A percentile compares a stretch with the other conserved stretches of the same genome.
phyloP scores from a whole-genome alignment of 2,113 vertebrate genomes.

The Rana temporaria region DNA sequence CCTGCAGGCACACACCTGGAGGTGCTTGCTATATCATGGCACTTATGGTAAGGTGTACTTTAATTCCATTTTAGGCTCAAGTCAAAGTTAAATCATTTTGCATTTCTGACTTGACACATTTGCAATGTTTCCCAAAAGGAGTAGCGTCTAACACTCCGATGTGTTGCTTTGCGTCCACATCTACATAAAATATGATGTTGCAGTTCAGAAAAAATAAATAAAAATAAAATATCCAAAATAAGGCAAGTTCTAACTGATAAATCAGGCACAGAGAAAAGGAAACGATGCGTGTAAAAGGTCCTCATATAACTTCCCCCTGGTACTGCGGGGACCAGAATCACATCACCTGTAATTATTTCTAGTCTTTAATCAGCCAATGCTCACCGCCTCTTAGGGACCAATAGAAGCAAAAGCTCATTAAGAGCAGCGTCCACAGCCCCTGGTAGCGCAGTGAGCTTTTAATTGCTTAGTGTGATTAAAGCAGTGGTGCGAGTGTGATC shows the following conservation, averaged over 20 bases:
- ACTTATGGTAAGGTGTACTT: too few relatives aligned
- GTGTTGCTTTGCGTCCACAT: too few relatives aligned
- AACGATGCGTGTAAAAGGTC: slow-evolving; percentile 61
- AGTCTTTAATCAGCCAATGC: slow-evolving; percentile 83
- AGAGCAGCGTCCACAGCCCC: slow-evolving; percentile 90
- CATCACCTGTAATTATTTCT: slow-evolving; percentile 89
- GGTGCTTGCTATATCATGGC: too few relatives aligned
- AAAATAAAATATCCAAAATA: too few relatives aligned
- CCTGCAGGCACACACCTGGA: too few relatives aligned
- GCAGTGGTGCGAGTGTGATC: slow-evolving; percentile 83
- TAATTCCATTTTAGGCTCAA: too few relatives aligned
- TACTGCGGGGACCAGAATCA: slow-evolving; percentile 78
- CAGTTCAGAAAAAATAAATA: background rate
- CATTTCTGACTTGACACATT: too few relatives aligned
- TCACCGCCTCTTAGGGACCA: slow-evolving; percentile 76
- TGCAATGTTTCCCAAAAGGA: too few relatives aligned
- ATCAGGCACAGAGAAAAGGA: background rate
- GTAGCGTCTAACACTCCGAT: too few relatives aligned
- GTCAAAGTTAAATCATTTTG: too few relatives aligned
- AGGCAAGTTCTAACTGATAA: background rate
- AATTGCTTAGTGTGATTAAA: slow-evolving; percentile 94
- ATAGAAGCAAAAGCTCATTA: slow-evolving; percentile 93
- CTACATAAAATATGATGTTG: too few relatives aligned
- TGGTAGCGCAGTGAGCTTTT: slow-evolving; percentile 87
- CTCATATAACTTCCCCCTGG: slow-evolving; percentile 7